These are phyloP conservation scores for Rachycentron canadum DNA, from an alignment of 2,797 vertebrate species.

Conservation along the genomic window DNA sequence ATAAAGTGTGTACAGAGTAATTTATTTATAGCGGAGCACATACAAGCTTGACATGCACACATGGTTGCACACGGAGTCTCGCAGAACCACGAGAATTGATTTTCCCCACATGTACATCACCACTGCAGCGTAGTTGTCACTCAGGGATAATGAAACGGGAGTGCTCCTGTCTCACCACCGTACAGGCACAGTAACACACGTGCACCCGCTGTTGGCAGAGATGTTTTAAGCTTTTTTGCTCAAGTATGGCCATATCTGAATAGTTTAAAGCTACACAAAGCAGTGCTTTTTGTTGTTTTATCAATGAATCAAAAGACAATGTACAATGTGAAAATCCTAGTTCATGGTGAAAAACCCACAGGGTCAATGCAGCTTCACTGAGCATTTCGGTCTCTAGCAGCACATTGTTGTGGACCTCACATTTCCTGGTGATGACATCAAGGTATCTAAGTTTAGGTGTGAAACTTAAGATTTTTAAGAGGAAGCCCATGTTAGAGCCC, in stretches of 20 bases:
- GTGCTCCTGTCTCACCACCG: neutral
- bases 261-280: neutral
- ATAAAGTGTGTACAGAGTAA: constrained; percentile 4
- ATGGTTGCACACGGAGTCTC: constrained; percentile 1
- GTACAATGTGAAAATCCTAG: neutral
- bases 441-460: neutral
- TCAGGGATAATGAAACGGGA: constrained; percentile 20
- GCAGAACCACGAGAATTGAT: constrained; percentile 29
- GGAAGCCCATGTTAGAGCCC: too few relatives aligned
- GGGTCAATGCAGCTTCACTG: neutral
- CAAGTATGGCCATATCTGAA: neutral
- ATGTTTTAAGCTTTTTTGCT: neutral
- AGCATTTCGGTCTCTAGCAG: neutral
- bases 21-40: constrained; percentile 25
- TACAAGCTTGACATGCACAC: constrained; percentile 5
- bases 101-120: neutral
- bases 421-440: neutral
- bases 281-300: neutral
- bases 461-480: too few relatives aligned
- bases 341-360: neutral
- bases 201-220: neutral
- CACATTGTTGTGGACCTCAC: neutral
- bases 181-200: constrained; percentile 1
- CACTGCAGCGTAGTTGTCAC: constrained; percentile 19
- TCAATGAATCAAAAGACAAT: neutral